A percentile compares a stretch with the other conserved stretches of the same genome.
Evolutionary conservation across 92 coral and sea anemone species (phyloP).

Genomic region (Phenganax subtilis): DNA sequence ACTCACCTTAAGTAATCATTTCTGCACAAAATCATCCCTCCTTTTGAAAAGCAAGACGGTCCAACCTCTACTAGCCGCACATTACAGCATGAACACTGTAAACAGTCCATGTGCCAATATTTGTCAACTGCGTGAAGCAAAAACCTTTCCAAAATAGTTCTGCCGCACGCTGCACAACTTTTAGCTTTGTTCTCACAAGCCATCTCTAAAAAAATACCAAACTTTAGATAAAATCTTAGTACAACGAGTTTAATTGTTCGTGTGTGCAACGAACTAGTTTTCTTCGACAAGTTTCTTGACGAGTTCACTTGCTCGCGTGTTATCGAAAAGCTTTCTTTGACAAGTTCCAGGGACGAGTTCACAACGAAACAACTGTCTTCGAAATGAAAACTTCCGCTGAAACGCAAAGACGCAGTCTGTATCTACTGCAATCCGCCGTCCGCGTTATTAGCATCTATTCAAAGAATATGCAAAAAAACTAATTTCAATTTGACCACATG

Average conservation of each 20-base stretch:
- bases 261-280: too few species aligned
- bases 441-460: neutral
- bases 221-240: neutral
- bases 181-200: slow-evolving; percentile 49
- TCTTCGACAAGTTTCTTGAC: too few species aligned
- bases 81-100: slow-evolving; percentile 92
- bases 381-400: too few species aligned
- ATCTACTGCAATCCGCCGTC: neutral
- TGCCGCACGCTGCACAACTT: slow-evolving; percentile 88
- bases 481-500: slow-evolving; percentile 4
- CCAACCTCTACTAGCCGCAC: slow-evolving; percentile 95
- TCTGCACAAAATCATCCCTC: slow-evolving; percentile 91
- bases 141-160: slow-evolving; percentile 83
- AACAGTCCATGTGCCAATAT: slow-evolving; percentile 95
- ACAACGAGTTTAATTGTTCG: neutral
- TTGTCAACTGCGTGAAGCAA: slow-evolving; percentile 88
- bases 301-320: too few species aligned
- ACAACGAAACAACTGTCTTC: too few species aligned
- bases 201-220: slow-evolving; percentile 16
- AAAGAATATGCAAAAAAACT: neutral
- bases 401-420: neutral
- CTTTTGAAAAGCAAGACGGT: slow-evolving; percentile 87
- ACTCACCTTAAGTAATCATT: slow-evolving; percentile 90
- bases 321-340: too few species aligned
- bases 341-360: too few species aligned